Base-by-base conservation (phyloP, 2,888 invertebrate species). In the Dendrolimus pini region DNA sequence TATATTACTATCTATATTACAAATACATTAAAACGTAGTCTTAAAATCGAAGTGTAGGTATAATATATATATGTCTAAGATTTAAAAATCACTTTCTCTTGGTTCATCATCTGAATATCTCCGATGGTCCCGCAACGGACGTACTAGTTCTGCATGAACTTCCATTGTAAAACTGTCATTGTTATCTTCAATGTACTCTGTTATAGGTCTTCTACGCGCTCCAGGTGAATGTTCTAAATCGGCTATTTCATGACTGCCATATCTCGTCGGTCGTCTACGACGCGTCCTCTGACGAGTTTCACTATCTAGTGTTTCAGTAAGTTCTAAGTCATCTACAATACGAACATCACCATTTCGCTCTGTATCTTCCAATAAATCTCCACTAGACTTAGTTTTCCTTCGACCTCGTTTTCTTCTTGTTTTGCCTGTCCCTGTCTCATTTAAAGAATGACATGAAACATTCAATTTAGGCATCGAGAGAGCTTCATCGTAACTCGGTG, bases 401-500 rank as follows among this genome's bases (percentile, higher is more conserved):
- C 85, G 77, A 0, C 89, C 85, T 63, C 85, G 80, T 71, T 80
- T 84, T 59, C 79, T 77, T 70, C 77, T 74, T 7, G 83, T 79
- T 63, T 90, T 91, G 3, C 85, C 85, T 1, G 89, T 79, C 18
- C 88, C 87, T 7, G 85, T 74, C 72, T 90, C 90, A 59, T 86
- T 86, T 41, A 91, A 72, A 0, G 93, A 93, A 67, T 92, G 92
- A 69, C 91, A 92, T 0, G 94, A 94, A 6, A 91, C 78, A 67
- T 93, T 93, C 53, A 95, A 70, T 72, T 94, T 93, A 1, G 95
- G 95, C 93, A 96, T 94, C 18, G 93, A 91, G 59, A 96, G 88
- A 47, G 96, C 96, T 83, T 95, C 96, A 68, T 93, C 94, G 70
- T 96, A 96, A 3, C 94, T 94, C 0, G 96, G 96, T 52, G 95